phyloP scores from a whole-genome alignment of 2,113 vertebrate genomes.

The Alethe castanea region DNA sequence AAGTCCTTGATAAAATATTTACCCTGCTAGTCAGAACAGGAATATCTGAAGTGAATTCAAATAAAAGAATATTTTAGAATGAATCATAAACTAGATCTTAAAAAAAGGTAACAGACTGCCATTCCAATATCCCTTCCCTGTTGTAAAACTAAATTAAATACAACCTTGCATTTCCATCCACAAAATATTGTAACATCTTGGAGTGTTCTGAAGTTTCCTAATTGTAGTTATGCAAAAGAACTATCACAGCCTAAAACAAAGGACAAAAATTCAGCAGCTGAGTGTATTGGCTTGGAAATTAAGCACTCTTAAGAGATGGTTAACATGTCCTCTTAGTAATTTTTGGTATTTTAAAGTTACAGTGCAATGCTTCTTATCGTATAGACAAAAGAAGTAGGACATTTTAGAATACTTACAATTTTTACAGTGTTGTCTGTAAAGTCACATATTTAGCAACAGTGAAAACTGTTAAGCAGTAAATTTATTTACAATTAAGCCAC shows the following conservation, averaged over 20 bases:
- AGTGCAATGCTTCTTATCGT: background rate
- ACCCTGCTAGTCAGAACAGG: slow-evolving; percentile 49
- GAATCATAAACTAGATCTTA: slow-evolving; percentile 12
- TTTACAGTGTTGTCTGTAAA: background rate
- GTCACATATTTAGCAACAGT: background rate
- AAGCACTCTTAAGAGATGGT: background rate
- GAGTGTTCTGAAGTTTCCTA: slow-evolving; percentile 21
- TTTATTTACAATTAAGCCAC: background rate
- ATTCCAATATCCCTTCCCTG: background rate
- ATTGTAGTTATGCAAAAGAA: slow-evolving; percentile 39
- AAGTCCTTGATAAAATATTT: slow-evolving; percentile 48
- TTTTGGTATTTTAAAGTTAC: slow-evolving; percentile 13
- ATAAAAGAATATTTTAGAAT: slow-evolving; percentile 43
- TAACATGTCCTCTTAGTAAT: slow-evolving; percentile 1
- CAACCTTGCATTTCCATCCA: background rate
- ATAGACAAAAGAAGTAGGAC: background rate
- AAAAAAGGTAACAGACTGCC: background rate
- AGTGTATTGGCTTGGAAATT: background rate
- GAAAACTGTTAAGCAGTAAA: background rate
- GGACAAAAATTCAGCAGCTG: background rate
- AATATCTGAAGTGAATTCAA: slow-evolving; percentile 54
- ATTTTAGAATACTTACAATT: background rate
- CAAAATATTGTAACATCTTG: background rate
- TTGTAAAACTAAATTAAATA: background rate
- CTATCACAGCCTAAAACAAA: slow-evolving; percentile 28